phyloP scores from a whole-genome alignment of 1,140 invertebrate species.

The Phthorimaea operculella region DNA sequence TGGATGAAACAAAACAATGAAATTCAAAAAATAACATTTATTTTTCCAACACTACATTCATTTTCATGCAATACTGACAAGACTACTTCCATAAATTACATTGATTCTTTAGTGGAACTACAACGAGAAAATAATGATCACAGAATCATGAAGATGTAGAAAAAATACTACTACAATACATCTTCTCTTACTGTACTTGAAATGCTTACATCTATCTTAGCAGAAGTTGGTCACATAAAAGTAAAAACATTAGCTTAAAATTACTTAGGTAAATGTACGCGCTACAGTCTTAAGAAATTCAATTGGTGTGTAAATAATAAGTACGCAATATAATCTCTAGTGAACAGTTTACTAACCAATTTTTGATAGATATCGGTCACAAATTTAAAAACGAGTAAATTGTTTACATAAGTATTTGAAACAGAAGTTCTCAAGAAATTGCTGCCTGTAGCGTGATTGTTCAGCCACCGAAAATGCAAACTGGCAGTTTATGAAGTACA shows the following conservation, averaged over 20 bases:
- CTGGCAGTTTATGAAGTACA: slow-evolving; percentile 25
- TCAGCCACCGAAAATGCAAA: slow-evolving; percentile 19
- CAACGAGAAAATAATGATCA: slow-evolving; percentile 61
- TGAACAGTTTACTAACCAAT: not conserved
- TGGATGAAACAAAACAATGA: not conserved
- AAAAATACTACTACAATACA: slow-evolving; percentile 40
- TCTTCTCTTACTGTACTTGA: slow-evolving; percentile 52
- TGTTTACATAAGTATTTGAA: too few relatives aligned
- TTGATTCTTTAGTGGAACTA: slow-evolving; percentile 47
- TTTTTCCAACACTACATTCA: slow-evolving; percentile 57
- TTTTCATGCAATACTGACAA: slow-evolving; percentile 59
- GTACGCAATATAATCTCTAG: slow-evolving; percentile 2
- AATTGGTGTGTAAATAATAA: slow-evolving; percentile 12
- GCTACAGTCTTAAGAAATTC: slow-evolving; percentile 46
- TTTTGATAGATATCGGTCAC: not conserved
- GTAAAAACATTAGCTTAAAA: slow-evolving; percentile 55
- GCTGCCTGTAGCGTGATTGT: not conserved
- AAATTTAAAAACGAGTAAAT: too few relatives aligned
- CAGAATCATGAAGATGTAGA: slow-evolving; percentile 59
- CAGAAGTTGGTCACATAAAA: slow-evolving; percentile 55
- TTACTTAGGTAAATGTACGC: slow-evolving; percentile 36
- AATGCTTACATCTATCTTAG: slow-evolving; percentile 50
- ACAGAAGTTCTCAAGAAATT: not conserved
- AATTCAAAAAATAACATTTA: slow-evolving; percentile 62
- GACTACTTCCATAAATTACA: slow-evolving; percentile 45